These are phyloP conservation scores for Epizoanthus fatuus DNA, from an alignment of 92 coral and sea anemone genomes.

Conservation along the genomic window DNA sequence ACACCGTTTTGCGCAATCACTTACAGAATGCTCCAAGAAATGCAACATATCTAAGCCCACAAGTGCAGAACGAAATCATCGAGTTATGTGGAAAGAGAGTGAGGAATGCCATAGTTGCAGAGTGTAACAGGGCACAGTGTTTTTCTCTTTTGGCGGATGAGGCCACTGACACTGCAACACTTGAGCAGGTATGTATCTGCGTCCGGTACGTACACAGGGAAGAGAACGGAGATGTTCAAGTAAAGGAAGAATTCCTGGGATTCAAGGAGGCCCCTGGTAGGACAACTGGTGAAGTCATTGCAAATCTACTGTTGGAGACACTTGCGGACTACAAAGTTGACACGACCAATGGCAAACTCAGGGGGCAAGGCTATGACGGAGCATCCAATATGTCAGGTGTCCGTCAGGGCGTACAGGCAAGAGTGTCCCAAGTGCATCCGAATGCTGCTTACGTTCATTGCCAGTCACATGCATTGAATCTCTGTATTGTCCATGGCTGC, in stretches of 20 bases:
- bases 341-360: slow-evolving; percentile 37
- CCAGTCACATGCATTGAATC: slow-evolving; percentile 39
- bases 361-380: slow-evolving; percentile 14
- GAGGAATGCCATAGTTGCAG: slow-evolving; percentile 34
- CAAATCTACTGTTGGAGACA: slow-evolving; percentile 38
- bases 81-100: slow-evolving; percentile 24
- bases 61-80: slow-evolving; percentile 26
- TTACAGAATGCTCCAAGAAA: slow-evolving; percentile 31
- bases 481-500: slow-evolving; percentile 34
- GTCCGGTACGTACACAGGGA: slow-evolving; percentile 39
- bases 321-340: slow-evolving; percentile 30
- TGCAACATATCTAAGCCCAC: slow-evolving; percentile 28
- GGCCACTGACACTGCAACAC: slow-evolving; percentile 38
- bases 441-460: slow-evolving; percentile 20
- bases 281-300: slow-evolving; percentile 33
- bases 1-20: slow-evolving; percentile 16
- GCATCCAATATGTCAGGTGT: slow-evolving; percentile 41
- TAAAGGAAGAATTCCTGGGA: slow-evolving; percentile 34
- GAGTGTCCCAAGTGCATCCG: slow-evolving; percentile 33
- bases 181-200: slow-evolving; percentile 37
- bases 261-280: slow-evolving; percentile 39
- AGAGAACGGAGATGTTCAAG: slow-evolving; percentile 34
- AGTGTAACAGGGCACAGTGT: slow-evolving; percentile 36
- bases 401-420: slow-evolving; percentile 32
- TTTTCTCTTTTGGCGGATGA: slow-evolving; percentile 35